phyloP scores from a whole-genome alignment of 2,797 vertebrate genomes.

The Tiaroga cobitis region DNA sequence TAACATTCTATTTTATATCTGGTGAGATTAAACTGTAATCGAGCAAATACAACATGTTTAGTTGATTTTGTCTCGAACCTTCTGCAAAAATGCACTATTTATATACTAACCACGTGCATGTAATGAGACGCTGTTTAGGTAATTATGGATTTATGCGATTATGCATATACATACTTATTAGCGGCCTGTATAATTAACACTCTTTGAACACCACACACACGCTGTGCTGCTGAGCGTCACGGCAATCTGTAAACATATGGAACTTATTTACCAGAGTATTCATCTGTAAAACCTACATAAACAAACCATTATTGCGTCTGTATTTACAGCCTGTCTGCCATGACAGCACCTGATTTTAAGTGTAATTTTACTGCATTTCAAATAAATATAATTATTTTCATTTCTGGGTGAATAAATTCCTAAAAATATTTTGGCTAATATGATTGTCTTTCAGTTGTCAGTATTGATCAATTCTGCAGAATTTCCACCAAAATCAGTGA shows the following conservation, averaged over 20 bases:
- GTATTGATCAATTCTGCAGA: neutral
- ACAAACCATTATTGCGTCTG: neutral
- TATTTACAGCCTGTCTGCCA: neutral
- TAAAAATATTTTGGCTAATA: neutral
- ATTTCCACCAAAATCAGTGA: neutral
- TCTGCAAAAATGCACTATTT: constrained; percentile 41
- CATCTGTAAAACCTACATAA: constrained; percentile 32
- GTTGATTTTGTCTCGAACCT: constrained; percentile 10
- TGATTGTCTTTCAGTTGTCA: neutral
- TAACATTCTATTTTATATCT: neutral
- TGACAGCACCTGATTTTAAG: neutral
- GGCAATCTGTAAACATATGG: constrained; percentile 48
- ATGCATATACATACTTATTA: constrained; percentile 61
- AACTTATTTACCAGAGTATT: constrained; percentile 43
- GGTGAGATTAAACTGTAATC: neutral
- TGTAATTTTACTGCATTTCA: neutral
- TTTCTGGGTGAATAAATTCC: neutral
- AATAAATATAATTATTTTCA: neutral
- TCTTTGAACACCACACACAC: constrained; percentile 36
- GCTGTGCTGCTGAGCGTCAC: constrained; percentile 25
- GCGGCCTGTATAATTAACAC: constrained; percentile 53
- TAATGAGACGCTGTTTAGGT: constrained; percentile 55
- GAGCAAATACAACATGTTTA: neutral
- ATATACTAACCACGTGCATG: constrained; percentile 49
- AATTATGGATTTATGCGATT: constrained; percentile 60